Evolutionary conservation across 1,140 invertebrate species (phyloP).

Genomic region (Cryptotermes secundus): DNA sequence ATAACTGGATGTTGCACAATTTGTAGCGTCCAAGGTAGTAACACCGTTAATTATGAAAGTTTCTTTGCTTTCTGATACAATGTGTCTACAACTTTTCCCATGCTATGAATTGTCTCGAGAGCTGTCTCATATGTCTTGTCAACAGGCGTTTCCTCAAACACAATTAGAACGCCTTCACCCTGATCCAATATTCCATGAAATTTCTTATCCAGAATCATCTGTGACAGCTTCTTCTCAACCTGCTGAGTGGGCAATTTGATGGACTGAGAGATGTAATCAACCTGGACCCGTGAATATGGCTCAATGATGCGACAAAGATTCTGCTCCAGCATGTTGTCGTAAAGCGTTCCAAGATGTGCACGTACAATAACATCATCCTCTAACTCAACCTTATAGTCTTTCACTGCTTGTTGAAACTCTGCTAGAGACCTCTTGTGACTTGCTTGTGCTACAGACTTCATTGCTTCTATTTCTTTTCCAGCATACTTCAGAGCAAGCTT

Average conservation of each 20-base stretch:
- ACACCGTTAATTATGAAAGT: constrained; percentile 70
- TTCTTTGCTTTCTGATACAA: constrained; percentile 98
- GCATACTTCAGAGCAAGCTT: constrained; percentile 97
- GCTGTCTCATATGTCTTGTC: constrained; percentile 98
- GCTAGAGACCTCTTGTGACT: constrained; percentile 95
- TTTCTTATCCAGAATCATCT: constrained; percentile 99
- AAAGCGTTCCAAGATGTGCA: constrained; percentile 93
- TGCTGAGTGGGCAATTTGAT: constrained; percentile 86
- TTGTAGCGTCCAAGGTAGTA: constrained; percentile 22
- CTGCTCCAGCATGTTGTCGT: constrained; percentile 98
- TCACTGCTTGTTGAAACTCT: constrained; percentile 89
- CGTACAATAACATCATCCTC: constrained; percentile 95
- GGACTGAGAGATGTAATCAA: constrained; percentile 76
- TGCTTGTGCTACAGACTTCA: constrained; percentile 94
- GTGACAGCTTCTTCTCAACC: constrained; percentile 98
- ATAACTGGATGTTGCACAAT: constrained; percentile 15
- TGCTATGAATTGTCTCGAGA: constrained; percentile 94
- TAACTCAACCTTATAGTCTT: constrained; percentile 84
- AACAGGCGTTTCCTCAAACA: constrained; percentile 92
- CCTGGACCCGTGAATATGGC: constrained; percentile 93
- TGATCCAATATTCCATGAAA: constrained; percentile 96
- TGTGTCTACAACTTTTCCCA: constrained; percentile 99
- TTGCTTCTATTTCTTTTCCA: constrained; percentile 93
- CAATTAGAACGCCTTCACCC: constrained; percentile 94
- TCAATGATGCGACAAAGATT: constrained; percentile 98